Evolutionary conservation across 2,888 invertebrate genomes (phyloP), one percentile per base, ranked within the genome.

Genomic region (Drepanosiphum platanoidis): DNA sequence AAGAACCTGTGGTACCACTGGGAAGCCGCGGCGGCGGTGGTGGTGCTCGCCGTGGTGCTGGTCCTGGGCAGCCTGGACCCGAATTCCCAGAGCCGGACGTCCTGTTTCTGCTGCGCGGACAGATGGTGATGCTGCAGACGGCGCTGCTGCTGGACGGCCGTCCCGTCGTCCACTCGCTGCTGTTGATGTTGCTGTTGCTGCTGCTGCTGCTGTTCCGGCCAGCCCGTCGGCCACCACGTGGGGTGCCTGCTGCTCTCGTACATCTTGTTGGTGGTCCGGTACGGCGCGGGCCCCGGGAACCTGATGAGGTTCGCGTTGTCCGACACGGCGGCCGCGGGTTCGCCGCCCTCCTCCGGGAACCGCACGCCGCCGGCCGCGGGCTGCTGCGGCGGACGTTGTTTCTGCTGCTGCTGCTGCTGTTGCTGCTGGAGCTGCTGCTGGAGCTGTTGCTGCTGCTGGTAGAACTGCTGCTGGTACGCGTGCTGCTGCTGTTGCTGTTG

Each of bases 211-310:
- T 64, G 74, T 15, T 84, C 66, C 30, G 74, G 46, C 83, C 83
- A 84, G 1, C 66, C 75, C 27, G 75, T 75, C 8, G 83, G 83
- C 83, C 83, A 84, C 83, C 83, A 84, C 39, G 83, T 84, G 3
- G 83, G 83, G n/a, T 84, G 83, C n/a, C 83, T 74, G 52, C 83
- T 84, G 68, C 83, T 84, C 52, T 84, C 83, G 64, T 75, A 84
- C 83, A 84, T 84, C 52, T 84, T 84, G 36, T 84, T 84, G 13
- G 75, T 84, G 74, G 83, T 84, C 15, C 75, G 32, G 52, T 84
- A 84, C n/a, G 83, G 83, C 0, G 74, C 75, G 3, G 71, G 34
- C 9, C 74, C 74, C 0, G 83, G 83, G 30, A 84, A 84, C 66
- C 83, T 32, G 30, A 84, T 42, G 11, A 75, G 68, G 36, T 84